A percentile compares a stretch with the other conserved stretches of the same genome.
Evolutionary conservation across 2,888 invertebrate species (phyloP).

Genomic region (Synergus laeviventris): DNA sequence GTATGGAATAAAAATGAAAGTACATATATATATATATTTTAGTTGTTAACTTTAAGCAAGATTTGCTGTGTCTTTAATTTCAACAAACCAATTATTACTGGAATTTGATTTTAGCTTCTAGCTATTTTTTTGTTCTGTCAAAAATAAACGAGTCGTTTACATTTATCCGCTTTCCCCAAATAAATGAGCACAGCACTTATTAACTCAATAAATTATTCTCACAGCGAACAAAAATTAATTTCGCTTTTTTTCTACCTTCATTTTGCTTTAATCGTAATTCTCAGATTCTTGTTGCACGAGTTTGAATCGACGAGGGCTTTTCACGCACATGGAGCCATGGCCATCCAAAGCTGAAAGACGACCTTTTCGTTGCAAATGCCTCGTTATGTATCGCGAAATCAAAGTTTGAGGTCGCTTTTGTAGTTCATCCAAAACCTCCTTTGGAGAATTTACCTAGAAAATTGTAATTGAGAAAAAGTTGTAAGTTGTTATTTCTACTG

Average conservation of each 20-base stretch:
- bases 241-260: not conserved
- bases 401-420: slow-evolving; percentile 92
- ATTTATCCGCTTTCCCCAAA: not conserved
- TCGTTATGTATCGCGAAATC: slow-evolving; percentile 89
- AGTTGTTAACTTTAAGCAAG: not conserved
- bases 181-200: slow-evolving; percentile 5
- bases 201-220: slow-evolving; percentile 16
- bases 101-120: not conserved
- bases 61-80: not conserved
- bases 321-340: slow-evolving; percentile 88
- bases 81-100: not conserved
- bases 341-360: slow-evolving; percentile 82
- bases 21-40: not conserved
- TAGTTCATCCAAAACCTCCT: slow-evolving; percentile 93
- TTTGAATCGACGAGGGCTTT: slow-evolving; percentile 91
- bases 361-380: slow-evolving; percentile 88
- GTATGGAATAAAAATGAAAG: not conserved
- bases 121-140: not conserved
- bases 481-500: not conserved
- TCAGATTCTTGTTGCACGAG: slow-evolving; percentile 94
- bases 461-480: not conserved
- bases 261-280: slow-evolving; percentile 85
- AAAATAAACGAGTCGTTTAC: not conserved
- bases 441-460: slow-evolving; percentile 87
- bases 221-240: not conserved